Evolutionary conservation across 64 coral and sea anemone genomes (phyloP).

Genomic region (Orbicella faveolata): DNA sequence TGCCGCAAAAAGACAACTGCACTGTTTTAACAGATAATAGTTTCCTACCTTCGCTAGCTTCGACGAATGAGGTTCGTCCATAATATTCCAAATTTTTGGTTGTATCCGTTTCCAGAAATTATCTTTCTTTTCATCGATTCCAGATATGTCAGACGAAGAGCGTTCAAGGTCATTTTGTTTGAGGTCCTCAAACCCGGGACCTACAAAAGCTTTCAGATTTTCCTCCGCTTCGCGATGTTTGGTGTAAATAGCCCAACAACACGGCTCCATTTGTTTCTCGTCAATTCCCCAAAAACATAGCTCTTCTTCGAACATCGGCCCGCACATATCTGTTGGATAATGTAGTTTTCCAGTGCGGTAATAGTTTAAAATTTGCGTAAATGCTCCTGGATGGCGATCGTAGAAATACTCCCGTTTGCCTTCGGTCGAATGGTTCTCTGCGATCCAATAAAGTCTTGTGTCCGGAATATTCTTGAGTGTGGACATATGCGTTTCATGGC

Average conservation of each 20-base stretch:
- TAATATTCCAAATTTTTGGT: conserved; percentile 81
- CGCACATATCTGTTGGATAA: conserved; percentile 89
- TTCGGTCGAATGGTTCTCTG: conserved; percentile 61
- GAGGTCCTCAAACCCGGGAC: conserved; percentile 80
- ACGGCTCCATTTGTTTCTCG: conserved; percentile 95
- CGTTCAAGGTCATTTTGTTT: conserved; percentile 39
- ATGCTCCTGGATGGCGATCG: conserved; percentile 80
- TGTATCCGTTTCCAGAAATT: conserved; percentile 67
- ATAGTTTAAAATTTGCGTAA: conserved; percentile 87
- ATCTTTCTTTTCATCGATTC: conserved; percentile 37
- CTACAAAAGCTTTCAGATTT: conserved; percentile 89
- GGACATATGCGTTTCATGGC: conserved; percentile 80
- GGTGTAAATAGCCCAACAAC: conserved; percentile 86
- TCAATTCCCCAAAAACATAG: conserved; percentile 91
- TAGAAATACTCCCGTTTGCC: conserved; percentile 84
- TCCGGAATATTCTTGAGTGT: conserved; percentile 93
- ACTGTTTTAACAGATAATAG: not conserved
- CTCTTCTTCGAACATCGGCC: conserved; percentile 90
- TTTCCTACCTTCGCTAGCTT: conserved; percentile 73
- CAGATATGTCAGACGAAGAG: conserved; percentile 20
- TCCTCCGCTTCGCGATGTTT: conserved; percentile 88
- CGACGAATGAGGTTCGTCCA: conserved; percentile 87
- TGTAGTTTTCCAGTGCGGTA: conserved; percentile 92
- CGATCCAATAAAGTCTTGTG: conserved; percentile 82
- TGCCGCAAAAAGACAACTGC: not conserved